Percentiles rank a stretch among this genome's conserved stretches.
Evolutionary conservation across 1,140 invertebrate species (phyloP).

Genomic region (Geopemphigus sp.): DNA sequence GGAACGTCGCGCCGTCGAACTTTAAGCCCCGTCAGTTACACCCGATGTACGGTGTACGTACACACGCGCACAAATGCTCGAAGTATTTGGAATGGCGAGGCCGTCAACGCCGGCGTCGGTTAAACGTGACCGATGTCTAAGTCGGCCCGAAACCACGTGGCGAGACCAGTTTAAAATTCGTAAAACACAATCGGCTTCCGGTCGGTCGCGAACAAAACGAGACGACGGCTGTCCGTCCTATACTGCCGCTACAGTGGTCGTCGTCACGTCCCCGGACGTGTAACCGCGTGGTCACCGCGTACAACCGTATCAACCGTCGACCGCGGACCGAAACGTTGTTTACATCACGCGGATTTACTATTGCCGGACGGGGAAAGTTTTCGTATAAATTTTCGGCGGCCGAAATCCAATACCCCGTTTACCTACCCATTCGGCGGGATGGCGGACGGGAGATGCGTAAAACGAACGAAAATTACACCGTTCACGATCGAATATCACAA

Average conservation of each 20-base stretch:
- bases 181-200: conserved; percentile 5
- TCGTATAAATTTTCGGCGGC: no score
- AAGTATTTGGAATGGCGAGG: background rate
- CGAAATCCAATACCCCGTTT: no score
- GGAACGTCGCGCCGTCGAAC: background rate
- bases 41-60: no score
- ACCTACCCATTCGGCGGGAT: no score
- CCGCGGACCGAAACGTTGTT: no score
- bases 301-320: no score
- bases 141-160: background rate
- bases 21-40: conserved; percentile 12
- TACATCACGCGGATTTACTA: no score
- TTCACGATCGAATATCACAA: no score
- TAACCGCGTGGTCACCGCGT: no score
- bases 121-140: background rate
- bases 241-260: background rate
- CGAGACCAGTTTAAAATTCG: background rate
- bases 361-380: no score
- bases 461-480: no score
- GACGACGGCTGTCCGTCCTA: background rate
- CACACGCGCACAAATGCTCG: background rate
- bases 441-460: no score
- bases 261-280: background rate
- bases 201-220: background rate
- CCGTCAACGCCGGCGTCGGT: background rate